A percentile compares a stretch with the other conserved stretches of the same genome.
Conservation (phyloP, 2,113 vertebrate species). For the Clinocottus analis region DNA sequence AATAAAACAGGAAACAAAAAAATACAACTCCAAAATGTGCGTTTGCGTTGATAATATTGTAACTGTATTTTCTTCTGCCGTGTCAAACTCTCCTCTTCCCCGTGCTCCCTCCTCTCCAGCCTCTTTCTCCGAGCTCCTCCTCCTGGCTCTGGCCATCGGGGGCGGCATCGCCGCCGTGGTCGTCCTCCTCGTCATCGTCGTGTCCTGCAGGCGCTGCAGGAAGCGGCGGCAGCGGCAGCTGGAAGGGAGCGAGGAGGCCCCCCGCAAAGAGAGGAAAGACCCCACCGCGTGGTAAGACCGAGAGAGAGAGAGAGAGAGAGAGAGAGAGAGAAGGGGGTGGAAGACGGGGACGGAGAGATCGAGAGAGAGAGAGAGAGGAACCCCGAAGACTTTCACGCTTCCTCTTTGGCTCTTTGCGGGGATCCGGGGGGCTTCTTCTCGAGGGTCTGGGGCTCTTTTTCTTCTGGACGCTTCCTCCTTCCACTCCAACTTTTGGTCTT, state of each 20-base stretch:
- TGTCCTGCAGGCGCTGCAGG: conserved; percentile 82
- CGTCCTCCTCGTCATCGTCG: conserved; percentile 78
- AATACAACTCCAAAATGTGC: too few relatives aligned
- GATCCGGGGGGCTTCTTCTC: conserved; percentile 51
- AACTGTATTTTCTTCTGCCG: too few relatives aligned
- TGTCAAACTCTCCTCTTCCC: too few relatives aligned
- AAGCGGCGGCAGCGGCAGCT: conserved; percentile 63
- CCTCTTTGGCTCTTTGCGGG: conserved; percentile 48
- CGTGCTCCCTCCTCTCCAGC: conserved; percentile 73
- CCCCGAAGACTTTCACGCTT: conserved; percentile 31
- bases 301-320: conserved; percentile 35
- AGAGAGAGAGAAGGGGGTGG: conserved; percentile 12
- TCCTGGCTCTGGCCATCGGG: conserved; percentile 87
- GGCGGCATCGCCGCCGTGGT: conserved; percentile 85
- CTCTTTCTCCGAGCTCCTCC: conserved; percentile 89
- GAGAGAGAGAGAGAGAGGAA: conserved; percentile 43
- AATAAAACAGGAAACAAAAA: too few relatives aligned
- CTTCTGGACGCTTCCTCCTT: conserved; percentile 55
- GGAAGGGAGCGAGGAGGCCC: conserved; percentile 68
- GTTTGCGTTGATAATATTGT: too few relatives aligned
- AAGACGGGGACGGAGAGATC: conserved; percentile 20
- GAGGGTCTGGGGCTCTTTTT: conserved; percentile 48
- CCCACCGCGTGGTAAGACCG: conserved; percentile 85
- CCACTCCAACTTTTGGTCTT: conserved; percentile 35
- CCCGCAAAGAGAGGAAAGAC: conserved; percentile 79